These are phyloP conservation scores for Fabriciana adippe DNA, from an alignment of 2,888 invertebrate genomes.

Conservation along the genomic window DNA sequence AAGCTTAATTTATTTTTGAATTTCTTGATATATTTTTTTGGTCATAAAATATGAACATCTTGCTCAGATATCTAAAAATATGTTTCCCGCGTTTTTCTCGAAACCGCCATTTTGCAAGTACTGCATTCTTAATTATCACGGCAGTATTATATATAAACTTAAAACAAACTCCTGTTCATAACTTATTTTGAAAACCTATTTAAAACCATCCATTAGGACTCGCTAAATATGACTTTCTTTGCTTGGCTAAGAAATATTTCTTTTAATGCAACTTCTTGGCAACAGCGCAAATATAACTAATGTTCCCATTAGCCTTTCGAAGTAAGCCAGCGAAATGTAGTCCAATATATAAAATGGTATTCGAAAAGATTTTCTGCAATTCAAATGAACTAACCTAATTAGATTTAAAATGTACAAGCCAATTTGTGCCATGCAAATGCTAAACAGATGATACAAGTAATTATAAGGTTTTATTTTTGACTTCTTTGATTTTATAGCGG, in stretches of 20 bases:
- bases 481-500: too few relatives aligned
- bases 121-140: too few relatives aligned
- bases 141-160: too few relatives aligned
- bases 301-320: constrained; percentile 21
- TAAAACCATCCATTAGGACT: constrained; percentile 11
- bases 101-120: too few relatives aligned
- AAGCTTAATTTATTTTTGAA: too few relatives aligned
- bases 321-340: constrained; percentile 21
- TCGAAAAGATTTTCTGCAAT: constrained; percentile 23
- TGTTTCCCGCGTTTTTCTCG: too few relatives aligned
- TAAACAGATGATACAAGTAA: not conserved
- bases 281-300: constrained; percentile 23
- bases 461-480: not conserved
- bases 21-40: too few relatives aligned
- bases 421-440: not conserved
- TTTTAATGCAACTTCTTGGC: constrained; percentile 27
- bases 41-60: too few relatives aligned
- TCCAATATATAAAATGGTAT: constrained; percentile 15
- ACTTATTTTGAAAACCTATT: not conserved
- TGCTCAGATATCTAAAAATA: too few relatives aligned
- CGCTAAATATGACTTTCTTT: constrained; percentile 15
- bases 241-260: constrained; percentile 27
- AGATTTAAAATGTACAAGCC: constrained; percentile 11
- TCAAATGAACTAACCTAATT: constrained; percentile 21
- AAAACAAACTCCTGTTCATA: too few relatives aligned